Conservation (phyloP, 2,113 vertebrate species). For the Abramis brama region DNA sequence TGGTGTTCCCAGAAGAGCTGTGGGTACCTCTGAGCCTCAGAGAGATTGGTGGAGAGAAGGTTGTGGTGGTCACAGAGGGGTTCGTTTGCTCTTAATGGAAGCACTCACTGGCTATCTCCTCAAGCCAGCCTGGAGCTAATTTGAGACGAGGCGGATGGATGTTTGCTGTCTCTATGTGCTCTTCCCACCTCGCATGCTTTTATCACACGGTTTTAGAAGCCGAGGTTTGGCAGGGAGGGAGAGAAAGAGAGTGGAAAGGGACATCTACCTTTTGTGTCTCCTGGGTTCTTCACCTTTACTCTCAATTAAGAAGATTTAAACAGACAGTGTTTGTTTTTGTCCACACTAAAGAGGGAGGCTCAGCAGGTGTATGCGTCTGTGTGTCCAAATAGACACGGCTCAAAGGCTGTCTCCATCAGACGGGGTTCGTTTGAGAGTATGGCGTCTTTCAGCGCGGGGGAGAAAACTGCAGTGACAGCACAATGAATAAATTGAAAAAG, state of each 20-base stretch:
- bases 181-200: conserved; percentile 29
- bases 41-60: conserved; percentile 15
- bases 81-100: conserved; percentile 53
- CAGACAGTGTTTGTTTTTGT: conserved; percentile 41
- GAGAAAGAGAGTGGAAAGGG: conserved; percentile 20
- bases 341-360: conserved; percentile 48
- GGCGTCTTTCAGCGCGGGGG: conserved; percentile 55
- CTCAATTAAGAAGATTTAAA: conserved; percentile 68
- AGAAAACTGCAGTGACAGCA: conserved; percentile 81
- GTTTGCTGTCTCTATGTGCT: conserved; percentile 23
- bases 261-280: conserved; percentile 54
- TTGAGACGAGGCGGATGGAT: conserved; percentile 42
- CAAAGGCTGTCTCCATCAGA: conserved; percentile 32
- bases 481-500: conserved; percentile 81
- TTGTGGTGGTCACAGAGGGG: conserved; percentile 15
- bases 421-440: conserved; percentile 59
- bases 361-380: conserved; percentile 37
- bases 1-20: not conserved
- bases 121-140: conserved; percentile 53
- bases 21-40: not conserved
- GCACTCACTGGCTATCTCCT: conserved; percentile 50
- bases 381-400: conserved; percentile 40
- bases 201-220: conserved; percentile 50
- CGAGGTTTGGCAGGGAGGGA: conserved; percentile 19
- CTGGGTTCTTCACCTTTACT: conserved; percentile 46